Evolutionary conservation across 1,140 invertebrate genomes (phyloP).

Genomic region (Platorchestia sp.): DNA sequence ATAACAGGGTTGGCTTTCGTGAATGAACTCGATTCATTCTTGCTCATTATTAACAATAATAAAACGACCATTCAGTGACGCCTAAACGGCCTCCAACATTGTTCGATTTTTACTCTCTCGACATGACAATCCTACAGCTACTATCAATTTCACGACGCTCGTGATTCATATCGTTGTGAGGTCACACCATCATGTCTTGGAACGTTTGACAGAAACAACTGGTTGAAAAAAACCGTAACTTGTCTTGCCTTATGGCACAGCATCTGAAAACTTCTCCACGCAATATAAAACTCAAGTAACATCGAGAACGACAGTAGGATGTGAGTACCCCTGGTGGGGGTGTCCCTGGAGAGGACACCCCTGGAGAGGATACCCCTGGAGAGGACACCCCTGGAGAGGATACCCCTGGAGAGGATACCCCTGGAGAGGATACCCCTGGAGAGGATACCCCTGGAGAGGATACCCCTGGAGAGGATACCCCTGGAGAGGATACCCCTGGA

Average conservation of each 20-base stretch:
- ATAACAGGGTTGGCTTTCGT: background rate
- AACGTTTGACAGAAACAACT: background rate
- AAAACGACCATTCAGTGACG: background rate
- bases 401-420: no score
- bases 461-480: no score
- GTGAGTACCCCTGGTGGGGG: no score
- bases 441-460: background rate
- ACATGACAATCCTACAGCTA: background rate
- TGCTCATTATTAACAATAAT: background rate
- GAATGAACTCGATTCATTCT: background rate
- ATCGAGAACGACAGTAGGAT: no score
- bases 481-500: no score
- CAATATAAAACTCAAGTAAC: background rate
- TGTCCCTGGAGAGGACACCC: no score
- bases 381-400: conserved; percentile 64
- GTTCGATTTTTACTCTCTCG: background rate
- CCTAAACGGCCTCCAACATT: background rate
- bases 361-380: background rate
- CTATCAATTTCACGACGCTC: background rate
- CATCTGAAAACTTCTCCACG: background rate
- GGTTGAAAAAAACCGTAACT: background rate
- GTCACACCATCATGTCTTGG: background rate
- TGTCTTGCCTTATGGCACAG: background rate
- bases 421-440: no score
- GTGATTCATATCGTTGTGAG: background rate